Conservation (phyloP, 2,113 vertebrate genomes). For the Lontra canadensis region DNA sequence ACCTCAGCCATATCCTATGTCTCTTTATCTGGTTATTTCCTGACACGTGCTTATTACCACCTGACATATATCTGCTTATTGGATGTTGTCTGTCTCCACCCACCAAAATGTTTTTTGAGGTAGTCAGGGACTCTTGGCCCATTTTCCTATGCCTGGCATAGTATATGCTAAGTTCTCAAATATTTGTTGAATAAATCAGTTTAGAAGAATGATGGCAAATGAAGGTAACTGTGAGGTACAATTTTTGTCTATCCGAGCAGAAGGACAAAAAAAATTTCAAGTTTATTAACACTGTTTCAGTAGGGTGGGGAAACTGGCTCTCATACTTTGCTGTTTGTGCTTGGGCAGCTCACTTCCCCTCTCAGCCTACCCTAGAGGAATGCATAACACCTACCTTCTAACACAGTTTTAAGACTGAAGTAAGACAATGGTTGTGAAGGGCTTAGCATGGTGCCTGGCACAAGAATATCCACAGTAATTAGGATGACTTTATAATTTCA, state of each 20-base stretch:
- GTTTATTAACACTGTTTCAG: background rate
- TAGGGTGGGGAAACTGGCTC: background rate
- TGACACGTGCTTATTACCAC: background rate
- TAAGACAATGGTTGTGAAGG: background rate
- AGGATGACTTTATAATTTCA: background rate
- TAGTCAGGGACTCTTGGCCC: background rate
- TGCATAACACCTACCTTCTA: background rate
- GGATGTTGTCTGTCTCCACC: background rate
- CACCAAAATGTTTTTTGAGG: background rate
- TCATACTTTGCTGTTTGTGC: background rate
- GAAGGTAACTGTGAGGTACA: background rate
- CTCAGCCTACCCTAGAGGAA: background rate
- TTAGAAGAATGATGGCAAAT: background rate
- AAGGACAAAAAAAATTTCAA: background rate
- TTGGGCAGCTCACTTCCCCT: background rate
- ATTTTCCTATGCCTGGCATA: background rate
- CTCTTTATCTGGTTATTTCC: background rate
- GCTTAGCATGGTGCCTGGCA: background rate
- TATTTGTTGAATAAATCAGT: background rate
- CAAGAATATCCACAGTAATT: background rate
- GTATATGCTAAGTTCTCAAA: background rate
- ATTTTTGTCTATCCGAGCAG: background rate
- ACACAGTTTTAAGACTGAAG: background rate
- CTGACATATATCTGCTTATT: background rate
- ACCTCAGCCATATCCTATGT: background rate